Base-by-base conservation (phyloP, 2,888 invertebrate genomes). In the Rhaphigaster nebulosa region DNA sequence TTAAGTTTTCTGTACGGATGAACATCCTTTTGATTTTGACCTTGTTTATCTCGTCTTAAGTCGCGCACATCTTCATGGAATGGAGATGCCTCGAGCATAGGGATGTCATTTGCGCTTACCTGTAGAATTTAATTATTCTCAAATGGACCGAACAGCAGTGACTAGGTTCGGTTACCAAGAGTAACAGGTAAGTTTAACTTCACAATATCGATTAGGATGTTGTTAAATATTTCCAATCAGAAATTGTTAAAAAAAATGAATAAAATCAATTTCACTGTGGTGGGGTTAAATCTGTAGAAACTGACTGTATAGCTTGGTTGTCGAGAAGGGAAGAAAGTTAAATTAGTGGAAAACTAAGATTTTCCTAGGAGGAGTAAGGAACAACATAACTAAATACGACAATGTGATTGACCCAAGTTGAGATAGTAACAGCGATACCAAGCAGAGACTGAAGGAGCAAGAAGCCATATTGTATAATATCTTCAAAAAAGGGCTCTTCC, bases 101-200 rank as follows among this genome's bases (percentile, higher is more conserved):
- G 84, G 84, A 84, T 84, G 84, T 84, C 84, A 84, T 84, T 84
- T 45, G 84, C 84, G 84, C 84, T 84, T 84, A 84, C 84, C 84
- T 84, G 84, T 38, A 84, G 45, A 84, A 84, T 84, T 45, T 50
- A 84, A 84, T 50, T 45, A 84, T 84, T 84, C 84, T 45, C 80
- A 84, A n/a, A 84, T 84, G 26, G 84, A n/a, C 84, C 84, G 45
- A 84, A 84, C 34, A 70, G 34, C 70, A 38, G 20, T 76, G 10
- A 38, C 70, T 76, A 76, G 34, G 29, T 20, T 38, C 70, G 70
- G 70, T 76, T 38, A 76, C 70, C 15, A 18, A 76, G 20, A 23
- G 8, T 76, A 76, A 76, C 34, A 6, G 34, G 34, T 76, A 76
- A 23, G 38, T 38, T 76, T 20, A 20, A 76, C 6, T 76, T 18